Base-by-base conservation (phyloP, 2,797 vertebrate genomes). In the Gallinago nigripennis region DNA sequence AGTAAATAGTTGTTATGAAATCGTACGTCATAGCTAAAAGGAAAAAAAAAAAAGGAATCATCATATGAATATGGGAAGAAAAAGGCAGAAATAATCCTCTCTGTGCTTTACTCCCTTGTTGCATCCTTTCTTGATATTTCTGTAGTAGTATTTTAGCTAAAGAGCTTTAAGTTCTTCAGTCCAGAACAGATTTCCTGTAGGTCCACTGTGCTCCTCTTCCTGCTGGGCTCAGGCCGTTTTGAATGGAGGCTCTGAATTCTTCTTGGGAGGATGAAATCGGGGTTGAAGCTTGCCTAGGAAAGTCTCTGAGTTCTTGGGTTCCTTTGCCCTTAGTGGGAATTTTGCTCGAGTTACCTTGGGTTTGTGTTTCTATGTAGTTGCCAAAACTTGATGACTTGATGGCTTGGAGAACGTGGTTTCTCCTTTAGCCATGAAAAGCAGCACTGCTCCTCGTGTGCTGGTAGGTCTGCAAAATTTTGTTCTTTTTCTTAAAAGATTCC, bases 1-100 rank as follows among this genome's bases (percentile, higher is more conserved):
- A 96, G 91, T 96, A 95, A 97, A 95, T 86, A 95, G 82, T 88
- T 88, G 66, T 97, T 96, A 96, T 92, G 90, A 92, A 95, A 90
- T 64, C 6, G 1, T 37, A 70, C 17, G 18, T 84, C 88, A 90
- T n/a, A 46, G 46, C 71, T 94, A 63, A 66, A 77, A 80, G 66
- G 28, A 12, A 50, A 65, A 39, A 64, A 64, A 72, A 73, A 68
- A 88, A 72, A 35, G 11, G 8, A 87, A 53, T 93, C 70, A 57
- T 64, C 79, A 16, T 75, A 88, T 72, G 60, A 94, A 86, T 86
- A 77, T 50, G 27, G 51, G 60, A 85, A 81, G 66, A 64, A 86
- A 73, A 86, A 46, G 51, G 79, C 43, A 82, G 72, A 79, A 66
- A 31, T 63, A 90, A 64, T 88, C 8, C 15, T 72, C 37, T 65